Conservation (phyloP, 2,888 invertebrate genomes). For the Lasioglossum marginatum region DNA sequence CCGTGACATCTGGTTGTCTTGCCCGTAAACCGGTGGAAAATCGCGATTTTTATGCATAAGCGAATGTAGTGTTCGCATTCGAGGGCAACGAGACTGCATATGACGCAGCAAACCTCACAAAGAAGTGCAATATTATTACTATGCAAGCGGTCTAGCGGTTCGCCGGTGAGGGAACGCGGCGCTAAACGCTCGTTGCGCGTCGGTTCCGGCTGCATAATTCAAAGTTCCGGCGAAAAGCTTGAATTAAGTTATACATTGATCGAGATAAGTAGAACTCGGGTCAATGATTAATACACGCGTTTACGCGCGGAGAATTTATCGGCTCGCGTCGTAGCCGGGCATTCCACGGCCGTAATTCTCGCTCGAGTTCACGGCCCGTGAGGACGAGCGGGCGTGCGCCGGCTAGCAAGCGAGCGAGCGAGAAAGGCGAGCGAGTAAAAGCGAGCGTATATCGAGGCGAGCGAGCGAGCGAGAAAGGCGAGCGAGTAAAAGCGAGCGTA, state of each 20-base stretch:
- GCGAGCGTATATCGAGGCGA: background rate
- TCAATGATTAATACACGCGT: constrained; percentile 65
- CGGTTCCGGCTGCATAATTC: constrained; percentile 46
- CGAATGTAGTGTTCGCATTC: background rate
- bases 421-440: background rate
- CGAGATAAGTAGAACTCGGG: constrained; percentile 60
- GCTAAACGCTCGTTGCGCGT: constrained; percentile 5
- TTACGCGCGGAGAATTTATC: constrained; percentile 68
- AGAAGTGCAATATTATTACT: background rate
- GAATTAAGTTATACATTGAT: constrained; percentile 66
- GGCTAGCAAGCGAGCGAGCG: constrained; percentile 13
- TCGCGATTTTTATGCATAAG: background rate
- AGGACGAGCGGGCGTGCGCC: constrained; percentile 26
- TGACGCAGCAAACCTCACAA: background rate
- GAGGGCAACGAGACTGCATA: background rate
- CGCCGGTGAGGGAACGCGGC: background rate
- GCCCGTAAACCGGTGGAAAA: background rate
- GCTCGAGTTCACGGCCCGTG: constrained; percentile 50
- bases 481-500: background rate
- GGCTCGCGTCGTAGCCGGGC: constrained; percentile 55
- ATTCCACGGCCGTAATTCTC: constrained; percentile 61
- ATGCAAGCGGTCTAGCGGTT: constrained; percentile 30
- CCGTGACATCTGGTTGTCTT: background rate
- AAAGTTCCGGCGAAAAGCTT: constrained; percentile 34
- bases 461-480: constrained; percentile 2